A percentile compares a stretch with the other conserved stretches of the same genome.
These are phyloP conservation scores for Adelges cooleyi DNA, from an alignment of 1,140 invertebrate species.

Conservation along the genomic window DNA sequence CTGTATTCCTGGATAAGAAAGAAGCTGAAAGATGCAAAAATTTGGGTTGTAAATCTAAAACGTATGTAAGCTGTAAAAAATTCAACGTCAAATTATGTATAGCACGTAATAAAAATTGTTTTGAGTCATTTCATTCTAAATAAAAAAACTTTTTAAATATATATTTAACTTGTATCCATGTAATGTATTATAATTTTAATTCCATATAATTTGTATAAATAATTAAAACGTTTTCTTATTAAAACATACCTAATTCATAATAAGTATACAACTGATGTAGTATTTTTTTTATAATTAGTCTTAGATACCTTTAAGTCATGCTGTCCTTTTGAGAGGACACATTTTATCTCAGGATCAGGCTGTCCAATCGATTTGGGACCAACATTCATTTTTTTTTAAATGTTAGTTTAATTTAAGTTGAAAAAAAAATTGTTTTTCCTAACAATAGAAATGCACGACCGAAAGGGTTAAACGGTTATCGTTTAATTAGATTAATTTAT, in stretches of 20 bases:
- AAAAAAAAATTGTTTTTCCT: not conserved
- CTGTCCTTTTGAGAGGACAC: not conserved
- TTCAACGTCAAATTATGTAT: not conserved
- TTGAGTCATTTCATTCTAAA: slow-evolving; percentile 11
- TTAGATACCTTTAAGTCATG: not conserved
- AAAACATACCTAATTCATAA: not conserved
- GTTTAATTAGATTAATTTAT: too few relatives aligned
- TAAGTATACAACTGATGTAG: not conserved
- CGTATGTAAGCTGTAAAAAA: slow-evolving; percentile 7
- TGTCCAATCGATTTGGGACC: not conserved
- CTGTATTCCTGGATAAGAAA: slow-evolving; percentile 1
- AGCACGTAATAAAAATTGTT: slow-evolving; percentile 4
- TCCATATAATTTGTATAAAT: not conserved
- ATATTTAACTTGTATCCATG: not conserved
- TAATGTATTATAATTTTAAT: not conserved
- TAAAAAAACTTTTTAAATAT: not conserved
- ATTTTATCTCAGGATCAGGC: slow-evolving; percentile 7
- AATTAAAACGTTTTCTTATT: not conserved
- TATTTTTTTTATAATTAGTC: not conserved
- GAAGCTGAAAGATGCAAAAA: not conserved
- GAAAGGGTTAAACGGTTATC: not conserved
- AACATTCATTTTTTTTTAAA: not conserved
- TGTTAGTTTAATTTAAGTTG: not conserved
- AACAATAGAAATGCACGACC: not conserved
- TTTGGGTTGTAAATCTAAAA: slow-evolving; percentile 6